Percentiles rank a stretch among this genome's conserved stretches.
Evolutionary conservation across 2,888 invertebrate genomes (phyloP).

Genomic region (Eurois occulta): DNA sequence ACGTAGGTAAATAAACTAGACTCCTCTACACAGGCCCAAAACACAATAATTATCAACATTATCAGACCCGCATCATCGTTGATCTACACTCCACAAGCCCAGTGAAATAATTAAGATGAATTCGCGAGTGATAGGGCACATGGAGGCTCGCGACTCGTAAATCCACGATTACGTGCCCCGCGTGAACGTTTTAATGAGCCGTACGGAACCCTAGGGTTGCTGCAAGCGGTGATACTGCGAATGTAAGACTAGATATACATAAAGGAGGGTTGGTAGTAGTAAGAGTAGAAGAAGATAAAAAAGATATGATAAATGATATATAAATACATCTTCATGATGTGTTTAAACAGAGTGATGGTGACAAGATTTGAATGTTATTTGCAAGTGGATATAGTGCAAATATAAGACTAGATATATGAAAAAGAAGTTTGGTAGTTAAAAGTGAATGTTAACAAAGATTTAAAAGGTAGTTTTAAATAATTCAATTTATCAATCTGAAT

Average conservation of each 20-base stretch:
- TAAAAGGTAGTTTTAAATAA: background rate
- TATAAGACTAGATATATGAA: background rate
- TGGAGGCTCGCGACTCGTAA: constrained; percentile 69
- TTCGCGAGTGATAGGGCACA: constrained; percentile 59
- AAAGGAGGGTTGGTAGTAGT: background rate
- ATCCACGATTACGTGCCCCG: constrained; percentile 75
- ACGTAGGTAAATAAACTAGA: constrained; percentile 6
- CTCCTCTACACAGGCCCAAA: constrained; percentile 3
- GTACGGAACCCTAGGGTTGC: constrained; percentile 64
- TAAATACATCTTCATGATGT: too few species aligned
- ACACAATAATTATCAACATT: constrained; percentile 47
- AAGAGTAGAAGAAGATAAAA: background rate
- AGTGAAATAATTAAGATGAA: constrained; percentile 70
- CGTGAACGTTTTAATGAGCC: constrained; percentile 77
- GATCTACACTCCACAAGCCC: constrained; percentile 39
- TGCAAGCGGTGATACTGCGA: constrained; percentile 6
- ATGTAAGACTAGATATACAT: constrained; percentile 8
- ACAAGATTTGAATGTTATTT: background rate
- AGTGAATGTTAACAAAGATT: background rate
- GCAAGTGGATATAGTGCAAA: background rate
- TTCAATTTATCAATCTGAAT: background rate
- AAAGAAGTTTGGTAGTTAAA: background rate
- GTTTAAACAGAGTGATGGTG: background rate
- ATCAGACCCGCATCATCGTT: constrained; percentile 56
- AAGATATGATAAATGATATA: too few species aligned